Evolutionary conservation across 2,888 invertebrate species (phyloP), one percentile per base, ranked within the genome.

Genomic region (Apamea monoglypha): DNA sequence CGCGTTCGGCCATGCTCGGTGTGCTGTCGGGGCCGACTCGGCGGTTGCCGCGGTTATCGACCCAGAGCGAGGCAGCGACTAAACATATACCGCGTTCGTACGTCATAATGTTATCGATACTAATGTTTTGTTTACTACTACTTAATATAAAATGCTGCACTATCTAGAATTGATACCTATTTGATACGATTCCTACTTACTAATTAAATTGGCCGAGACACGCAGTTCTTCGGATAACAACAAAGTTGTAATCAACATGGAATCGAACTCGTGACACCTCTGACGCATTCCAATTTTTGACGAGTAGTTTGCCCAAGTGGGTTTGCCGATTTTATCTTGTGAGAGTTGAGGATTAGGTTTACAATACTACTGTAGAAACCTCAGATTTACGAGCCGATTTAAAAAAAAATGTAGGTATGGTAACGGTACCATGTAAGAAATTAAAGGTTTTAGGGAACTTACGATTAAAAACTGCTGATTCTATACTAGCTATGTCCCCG

Each of bases 41-140:
- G 77, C 74, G 71, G 78, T 44, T 85, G 68, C 85, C 76, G 78
- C 82, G 89, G 88, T 82, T 87, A 88, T 88, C 85, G 88, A 88
- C 88, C 88, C 80, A 77, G 59, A 76, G 74, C 50, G 86, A 73
- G 83, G 75, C 67, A 16, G 80, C 32, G 53, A 73, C 69, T 74
- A 69, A 56, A 77, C 76, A 80, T 64, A 74, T 74, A 56, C 74
- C 36, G 40, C 66, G 53, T 82, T 44, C 53, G 25, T 78, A 36
- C 21, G 29, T 70, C 63, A 75, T 64, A n/a, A 59, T 59, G 59
- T 76, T 82, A 79, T 68, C 67, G 53, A 40, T 29, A 25, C 10
- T 56, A 74, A 81, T 78, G 25, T 63, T 59, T 59, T 78, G 53
- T 73, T 69, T 70, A 56, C 61, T 56, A 50, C 10, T 12, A 63